Evolutionary conservation across 1,140 invertebrate species (phyloP).

Genomic region (Batillaria attramentaria): DNA sequence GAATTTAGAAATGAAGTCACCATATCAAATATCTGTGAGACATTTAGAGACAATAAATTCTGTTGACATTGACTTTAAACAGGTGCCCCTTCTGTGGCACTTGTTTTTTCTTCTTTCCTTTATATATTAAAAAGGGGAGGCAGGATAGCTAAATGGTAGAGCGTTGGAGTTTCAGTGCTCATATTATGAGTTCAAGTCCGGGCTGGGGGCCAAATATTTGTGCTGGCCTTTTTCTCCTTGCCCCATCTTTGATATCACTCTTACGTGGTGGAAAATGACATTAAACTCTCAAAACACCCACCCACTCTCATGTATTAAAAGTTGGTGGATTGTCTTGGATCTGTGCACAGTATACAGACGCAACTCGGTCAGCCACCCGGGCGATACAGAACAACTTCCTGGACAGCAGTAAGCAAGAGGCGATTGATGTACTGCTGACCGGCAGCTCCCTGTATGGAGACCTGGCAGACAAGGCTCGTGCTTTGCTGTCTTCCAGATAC

Average conservation of each 20-base stretch:
- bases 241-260: too few relatives aligned
- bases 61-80: not conserved
- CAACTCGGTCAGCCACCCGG: conserved; percentile 94
- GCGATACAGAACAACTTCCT: conserved; percentile 99
- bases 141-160: too few relatives aligned
- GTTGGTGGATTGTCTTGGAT: not conserved
- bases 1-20: too few relatives aligned
- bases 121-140: not conserved
- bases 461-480: conserved; percentile 89
- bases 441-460: conserved; percentile 93
- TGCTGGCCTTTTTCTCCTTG: too few relatives aligned
- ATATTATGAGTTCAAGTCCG: too few relatives aligned
- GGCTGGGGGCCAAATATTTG: too few relatives aligned
- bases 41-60: too few relatives aligned
- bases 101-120: not conserved
- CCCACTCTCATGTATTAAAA: too few relatives aligned
- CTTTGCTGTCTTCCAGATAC: conserved; percentile 89
- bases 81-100: not conserved
- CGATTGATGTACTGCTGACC: conserved; percentile 95
- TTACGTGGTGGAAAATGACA: too few relatives aligned
- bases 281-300: too few relatives aligned
- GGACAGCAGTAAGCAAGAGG: conserved; percentile 98
- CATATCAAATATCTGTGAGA: too few relatives aligned
- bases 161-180: too few relatives aligned
- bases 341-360: conserved; percentile 83